Evolutionary conservation across 1,140 invertebrate species (phyloP), one percentile per base, ranked within the genome.

Genomic region (Uloborus diversus): DNA sequence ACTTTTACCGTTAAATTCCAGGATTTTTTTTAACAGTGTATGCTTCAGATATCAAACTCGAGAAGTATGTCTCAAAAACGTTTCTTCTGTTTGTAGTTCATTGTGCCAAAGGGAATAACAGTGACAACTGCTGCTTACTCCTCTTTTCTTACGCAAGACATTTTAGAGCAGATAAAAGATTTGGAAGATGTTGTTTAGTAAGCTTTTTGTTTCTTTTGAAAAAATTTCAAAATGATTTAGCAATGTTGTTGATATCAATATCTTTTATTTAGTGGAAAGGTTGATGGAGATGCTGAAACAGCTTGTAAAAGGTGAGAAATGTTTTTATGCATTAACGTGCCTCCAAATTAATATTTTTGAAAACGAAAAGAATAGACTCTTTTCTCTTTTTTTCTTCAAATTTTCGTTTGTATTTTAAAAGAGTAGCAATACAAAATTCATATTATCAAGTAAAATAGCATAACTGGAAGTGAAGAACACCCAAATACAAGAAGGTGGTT

Each of bases 81-180:
- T n/a, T n/a, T n/a, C n/a, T 56, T 56, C 23, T 56, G 11, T 56
- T 23, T 56, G 11, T 20, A 56, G 51, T 56, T 56, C 23, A 56
- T 56, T 14, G 89, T 91, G 3, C 90, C 90, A 2, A 86, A 86
- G 69, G 91, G 90, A 27, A 90, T 90, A 81, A 90, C 90, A 79
- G 64, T 92, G 1, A 92, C 91, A 2, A 87, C 88, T 0, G 82
- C 84, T 56, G 90, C 90, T 2, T 88, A 80, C 28, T 11, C 51
- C 5, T 7, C 7, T 5, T 14, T 56, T 56, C 11, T 56, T 11
- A 56, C 11, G 11, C 11, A 56, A 56, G 20, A 56, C 7, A 56
- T 56, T 11, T 4, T 11, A 14, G 11, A 11, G 5, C 11, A 56
- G 20, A 56, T 56, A 56, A 56, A 56, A 23, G 51, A 56, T 11